Evolutionary conservation across 1,140 invertebrate genomes (phyloP).

Genomic region (Drosophila bifasciata): DNA sequence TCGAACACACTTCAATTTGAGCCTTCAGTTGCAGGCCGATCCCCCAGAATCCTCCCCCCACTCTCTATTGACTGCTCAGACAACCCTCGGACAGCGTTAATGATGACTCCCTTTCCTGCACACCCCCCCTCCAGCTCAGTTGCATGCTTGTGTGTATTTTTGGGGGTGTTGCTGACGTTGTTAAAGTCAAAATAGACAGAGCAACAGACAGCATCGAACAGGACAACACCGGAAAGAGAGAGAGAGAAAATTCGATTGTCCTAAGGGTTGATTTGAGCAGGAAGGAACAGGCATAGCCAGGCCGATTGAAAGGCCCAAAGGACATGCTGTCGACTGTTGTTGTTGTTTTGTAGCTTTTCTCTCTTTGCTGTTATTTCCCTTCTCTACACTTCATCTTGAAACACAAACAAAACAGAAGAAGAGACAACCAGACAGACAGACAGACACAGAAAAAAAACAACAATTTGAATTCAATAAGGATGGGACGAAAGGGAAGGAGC

Average conservation of each 20-base stretch:
- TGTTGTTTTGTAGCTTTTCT: slow-evolving; percentile 1
- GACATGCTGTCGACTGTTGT: slow-evolving; percentile 38
- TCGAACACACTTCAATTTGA: slow-evolving; percentile 9
- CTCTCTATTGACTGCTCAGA: slow-evolving; percentile 21
- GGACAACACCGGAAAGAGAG: slow-evolving; percentile 33
- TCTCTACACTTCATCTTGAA: neutral
- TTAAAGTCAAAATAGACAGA: slow-evolving; percentile 77
- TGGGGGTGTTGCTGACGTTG: slow-evolving; percentile 77
- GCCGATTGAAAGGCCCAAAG: slow-evolving; percentile 6
- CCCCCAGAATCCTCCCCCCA: neutral
- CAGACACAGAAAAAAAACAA: slow-evolving; percentile 25
- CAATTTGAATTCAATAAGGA: slow-evolving; percentile 72
- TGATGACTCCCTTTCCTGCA: slow-evolving; percentile 64
- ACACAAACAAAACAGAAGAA: slow-evolving; percentile 12
- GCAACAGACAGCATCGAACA: slow-evolving; percentile 42
- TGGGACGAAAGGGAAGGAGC: slow-evolving; percentile 5
- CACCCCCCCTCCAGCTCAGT: slow-evolving; percentile 1
- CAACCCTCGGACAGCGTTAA: slow-evolving; percentile 75
- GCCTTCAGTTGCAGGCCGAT: slow-evolving; percentile 13
- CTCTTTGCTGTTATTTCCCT: slow-evolving; percentile 14
- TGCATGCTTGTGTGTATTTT: slow-evolving; percentile 39
- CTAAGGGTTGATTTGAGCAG: slow-evolving; percentile 58
- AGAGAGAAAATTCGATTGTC: slow-evolving; percentile 36
- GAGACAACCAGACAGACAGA: slow-evolving; percentile 24
- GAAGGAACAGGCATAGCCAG: slow-evolving; percentile 27